Conservation (phyloP, 2,797 vertebrate species). For the Glossophaga mutica region DNA sequence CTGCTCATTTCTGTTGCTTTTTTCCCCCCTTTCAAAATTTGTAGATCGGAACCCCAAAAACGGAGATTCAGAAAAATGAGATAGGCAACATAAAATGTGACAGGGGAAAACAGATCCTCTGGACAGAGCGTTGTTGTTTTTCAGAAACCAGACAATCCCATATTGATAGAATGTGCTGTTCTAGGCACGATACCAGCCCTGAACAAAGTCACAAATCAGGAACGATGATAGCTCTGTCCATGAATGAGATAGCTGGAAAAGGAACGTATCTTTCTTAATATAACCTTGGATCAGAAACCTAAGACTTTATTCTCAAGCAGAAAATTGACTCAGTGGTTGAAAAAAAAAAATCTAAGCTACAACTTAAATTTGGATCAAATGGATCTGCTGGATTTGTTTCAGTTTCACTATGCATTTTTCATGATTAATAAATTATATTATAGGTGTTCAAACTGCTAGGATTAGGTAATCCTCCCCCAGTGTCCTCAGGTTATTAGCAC, state of each 20-base stretch:
- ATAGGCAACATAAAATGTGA: background rate
- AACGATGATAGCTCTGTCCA: background rate
- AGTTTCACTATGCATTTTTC: background rate
- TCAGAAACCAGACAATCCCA: background rate
- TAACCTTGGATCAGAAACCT: background rate
- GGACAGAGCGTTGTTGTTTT: too few relatives aligned
- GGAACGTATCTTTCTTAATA: background rate
- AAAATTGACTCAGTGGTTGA: background rate
- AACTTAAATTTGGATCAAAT: background rate
- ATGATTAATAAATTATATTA: background rate
- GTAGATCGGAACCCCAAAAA: background rate
- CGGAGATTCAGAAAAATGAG: background rate
- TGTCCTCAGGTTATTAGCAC: background rate
- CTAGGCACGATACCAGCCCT: background rate
- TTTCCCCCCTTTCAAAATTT: background rate
- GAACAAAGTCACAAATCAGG: background rate
- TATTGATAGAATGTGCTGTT: rapidly evolving
- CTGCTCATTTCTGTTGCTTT: background rate
- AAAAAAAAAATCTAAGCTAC: background rate
- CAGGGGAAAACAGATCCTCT: background rate
- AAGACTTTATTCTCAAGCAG: background rate
- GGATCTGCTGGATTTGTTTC: background rate
- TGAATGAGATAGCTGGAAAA: background rate
- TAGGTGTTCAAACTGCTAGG: background rate
- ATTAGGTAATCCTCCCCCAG: background rate